phyloP scores from a whole-genome alignment of 2,113 vertebrate genomes.

The Pao palembangensis region DNA sequence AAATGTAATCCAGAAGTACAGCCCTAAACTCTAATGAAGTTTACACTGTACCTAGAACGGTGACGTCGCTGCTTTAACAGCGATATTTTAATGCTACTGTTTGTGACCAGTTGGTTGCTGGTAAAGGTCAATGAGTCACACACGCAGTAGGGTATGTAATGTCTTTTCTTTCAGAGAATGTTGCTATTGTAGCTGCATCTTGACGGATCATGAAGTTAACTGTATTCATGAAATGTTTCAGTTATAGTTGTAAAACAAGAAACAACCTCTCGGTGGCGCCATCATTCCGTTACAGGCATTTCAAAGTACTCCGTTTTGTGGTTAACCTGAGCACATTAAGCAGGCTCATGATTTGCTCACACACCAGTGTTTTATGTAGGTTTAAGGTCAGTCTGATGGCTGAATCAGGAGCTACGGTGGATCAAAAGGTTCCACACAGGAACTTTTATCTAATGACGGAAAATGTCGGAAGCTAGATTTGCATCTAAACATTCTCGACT shows the following conservation, averaged over 20 bases:
- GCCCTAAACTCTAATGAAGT: conserved; percentile 1
- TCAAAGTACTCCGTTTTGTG: conserved; percentile 8
- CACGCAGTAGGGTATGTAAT: neutral
- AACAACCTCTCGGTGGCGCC: conserved; percentile 16
- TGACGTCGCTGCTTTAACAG: conserved; percentile 2
- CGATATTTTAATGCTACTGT: neutral
- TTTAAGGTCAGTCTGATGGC: neutral
- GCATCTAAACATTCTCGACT: neutral
- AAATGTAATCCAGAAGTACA: neutral
- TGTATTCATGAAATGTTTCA: neutral
- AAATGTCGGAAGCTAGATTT: too few relatives aligned
- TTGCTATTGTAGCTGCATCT: conserved; percentile 10
- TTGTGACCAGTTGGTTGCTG: neutral
- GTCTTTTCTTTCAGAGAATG: conserved; percentile 43
- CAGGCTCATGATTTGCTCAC: neutral
- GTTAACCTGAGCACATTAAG: conserved; percentile 23
- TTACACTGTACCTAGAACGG: conserved; percentile 4
- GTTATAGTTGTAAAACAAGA: conserved; percentile 15
- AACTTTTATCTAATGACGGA: neutral
- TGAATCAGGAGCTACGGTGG: too few relatives aligned
- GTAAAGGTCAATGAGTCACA: neutral
- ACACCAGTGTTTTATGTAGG: conserved; percentile 5
- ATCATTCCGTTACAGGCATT: conserved; percentile 3
- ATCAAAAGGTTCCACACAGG: neutral
- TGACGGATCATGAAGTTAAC: neutral